Conservation (phyloP, 2,888 invertebrate species). For the Ophion obscuratus region DNA sequence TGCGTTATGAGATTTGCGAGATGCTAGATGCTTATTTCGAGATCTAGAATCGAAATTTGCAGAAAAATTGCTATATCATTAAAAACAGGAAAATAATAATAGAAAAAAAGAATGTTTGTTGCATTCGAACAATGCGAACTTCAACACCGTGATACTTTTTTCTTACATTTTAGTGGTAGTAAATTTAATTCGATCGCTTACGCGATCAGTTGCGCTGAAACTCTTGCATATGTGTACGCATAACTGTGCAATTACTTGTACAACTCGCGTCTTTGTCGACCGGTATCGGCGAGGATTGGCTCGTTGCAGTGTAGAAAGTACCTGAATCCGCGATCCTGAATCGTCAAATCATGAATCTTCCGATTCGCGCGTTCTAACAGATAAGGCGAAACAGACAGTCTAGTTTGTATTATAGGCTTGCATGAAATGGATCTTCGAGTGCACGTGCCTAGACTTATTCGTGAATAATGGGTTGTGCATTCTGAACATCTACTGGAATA, state of each 20-base stretch:
- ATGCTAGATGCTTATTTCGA: no score
- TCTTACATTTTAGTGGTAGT: background rate
- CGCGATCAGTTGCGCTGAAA: conserved; percentile 15
- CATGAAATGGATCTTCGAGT: conserved; percentile 56
- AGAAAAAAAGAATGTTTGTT: no score
- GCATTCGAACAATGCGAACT: no score
- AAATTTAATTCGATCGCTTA: conserved; percentile 25
- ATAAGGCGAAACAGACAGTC: conserved; percentile 40
- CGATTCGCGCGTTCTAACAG: conserved; percentile 13
- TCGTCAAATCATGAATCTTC: conserved; percentile 55
- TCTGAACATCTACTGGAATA: conserved; percentile 22
- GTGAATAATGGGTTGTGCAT: conserved; percentile 12
- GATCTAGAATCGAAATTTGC: no score
- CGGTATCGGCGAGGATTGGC: conserved; percentile 17
- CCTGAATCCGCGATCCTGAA: conserved; percentile 51
- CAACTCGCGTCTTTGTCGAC: conserved; percentile 47
- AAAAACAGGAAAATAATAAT: no score
- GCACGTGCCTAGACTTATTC: conserved; percentile 28
- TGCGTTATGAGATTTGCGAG: no score
- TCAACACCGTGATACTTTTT: no score
- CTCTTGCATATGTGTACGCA: background rate
- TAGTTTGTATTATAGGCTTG: conserved; percentile 13
- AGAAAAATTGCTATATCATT: no score
- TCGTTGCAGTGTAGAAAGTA: conserved; percentile 59
- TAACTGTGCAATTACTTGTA: conserved; percentile 12